Base-by-base conservation (phyloP, 1,140 invertebrate species). In the Papilio glaucus region DNA sequence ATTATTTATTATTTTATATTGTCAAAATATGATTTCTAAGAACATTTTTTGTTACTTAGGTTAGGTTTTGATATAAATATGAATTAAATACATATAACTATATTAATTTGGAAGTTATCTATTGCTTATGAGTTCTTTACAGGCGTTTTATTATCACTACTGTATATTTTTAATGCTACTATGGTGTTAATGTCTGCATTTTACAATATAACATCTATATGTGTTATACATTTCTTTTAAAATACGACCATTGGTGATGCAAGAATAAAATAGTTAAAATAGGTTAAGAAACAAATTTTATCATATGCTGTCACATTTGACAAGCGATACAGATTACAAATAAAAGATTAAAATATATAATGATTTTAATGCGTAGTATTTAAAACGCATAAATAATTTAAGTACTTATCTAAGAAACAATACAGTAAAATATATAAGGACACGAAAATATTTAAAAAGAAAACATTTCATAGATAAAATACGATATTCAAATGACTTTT, bases 301-400 rank as follows among this genome's bases (percentile, higher is more conserved):
- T 33, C 41, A 7, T 18, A 41, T 5, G 13, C 18, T 65, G 57
- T 61, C 24, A 53, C 2, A 37, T 41, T 67, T 67, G 42, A 53
- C 29, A 57, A 21, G 15, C 21, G 2, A 8, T 12, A 18, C 29
- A 53, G 45, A 53, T 69, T n/a, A n/a, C n/a, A 69, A 69, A 69
- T 53, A 49, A 53, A 10, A 6, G 8, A 45, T 45, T 69, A 15
- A 12, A 13, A 53, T 4, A 24, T 24, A 33, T 12, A 49, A 39
- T 39, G 33, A 18, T 65, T 39, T 65, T 33, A 33, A 6, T 3
- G 29, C 29, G 62, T 49, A 9, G 61, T 33, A 15, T 4, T 65
- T 24, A 83, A 88, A n/a, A 89, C 87, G 89, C 87, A 91, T 85
- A 85, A 87, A 86, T 85, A 88, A 88, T 84, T 88, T 87, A 88